Base-by-base conservation (phyloP, 2,113 vertebrate species). In the Catharus fuscescens region DNA sequence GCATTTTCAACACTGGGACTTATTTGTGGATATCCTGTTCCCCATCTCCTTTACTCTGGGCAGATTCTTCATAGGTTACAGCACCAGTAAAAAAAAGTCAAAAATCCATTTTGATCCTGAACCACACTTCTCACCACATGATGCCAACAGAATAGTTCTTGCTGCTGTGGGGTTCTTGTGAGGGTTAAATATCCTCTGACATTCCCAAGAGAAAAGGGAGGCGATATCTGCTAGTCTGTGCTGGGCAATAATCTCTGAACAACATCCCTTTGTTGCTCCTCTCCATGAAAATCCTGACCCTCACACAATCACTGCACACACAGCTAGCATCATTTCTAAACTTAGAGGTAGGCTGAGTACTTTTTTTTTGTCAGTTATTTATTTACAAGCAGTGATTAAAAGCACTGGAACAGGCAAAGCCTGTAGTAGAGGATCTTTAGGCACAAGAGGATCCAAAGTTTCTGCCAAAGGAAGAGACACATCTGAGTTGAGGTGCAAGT, bases 71-170 rank as follows among this genome's bases (percentile, higher is more conserved):
- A 18, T 5, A 48, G 69, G 20, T 18, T 60, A 28, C 31, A 77
- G 32, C 45, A 80, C 6, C 16, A 47, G 6, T 18, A 40, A 12
- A 57, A 44, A 44, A 10, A 69, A 24, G 3, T 32, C 57, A 38
- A 70, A 91, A 78, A 24, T 3, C 4, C 19, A 11, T 64, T 80
- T 66, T 23, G 5, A 56, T 80, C 13, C 59, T 7, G 18, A 72
- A 64, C 9, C 8, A 18, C 29, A 72, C 2, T 18, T 85, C 26
- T 50, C 34, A 78, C 10, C 26, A 52, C 0, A 0, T 12, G 12
- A 32, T 62, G 6, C 20, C 57, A 79, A 32, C 54, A 80, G 34
- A 28, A 21, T 17, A 3, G 10, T 18, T 73, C 45, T 48, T 44
- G 50, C 18, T 61, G 21, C 14, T 40, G 52, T 70, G 23, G 6